Evolutionary conservation across 1,140 invertebrate species (phyloP).

Genomic region (Anadara kagoshimensis): DNA sequence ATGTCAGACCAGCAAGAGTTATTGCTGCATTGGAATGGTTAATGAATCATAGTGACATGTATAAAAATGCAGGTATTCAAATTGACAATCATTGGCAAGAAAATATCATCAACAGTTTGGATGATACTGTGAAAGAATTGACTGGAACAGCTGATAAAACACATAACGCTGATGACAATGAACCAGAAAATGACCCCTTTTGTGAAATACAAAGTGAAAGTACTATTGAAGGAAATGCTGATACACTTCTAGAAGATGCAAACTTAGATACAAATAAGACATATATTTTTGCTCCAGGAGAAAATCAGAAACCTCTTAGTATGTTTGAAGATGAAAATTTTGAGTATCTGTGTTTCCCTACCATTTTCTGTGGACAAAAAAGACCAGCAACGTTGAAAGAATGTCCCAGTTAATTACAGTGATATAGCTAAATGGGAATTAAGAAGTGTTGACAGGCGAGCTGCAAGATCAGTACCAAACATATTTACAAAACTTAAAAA

Average conservation of each 20-base stretch:
- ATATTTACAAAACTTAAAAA: slow-evolving; percentile 35
- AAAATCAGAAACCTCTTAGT: slow-evolving; percentile 31
- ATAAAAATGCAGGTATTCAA: slow-evolving; percentile 10
- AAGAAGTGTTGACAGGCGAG: slow-evolving; percentile 32
- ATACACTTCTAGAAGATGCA: slow-evolving; percentile 21
- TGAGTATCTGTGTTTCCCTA: slow-evolving; percentile 38
- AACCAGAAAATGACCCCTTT: slow-evolving; percentile 2
- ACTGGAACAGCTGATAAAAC: not conserved
- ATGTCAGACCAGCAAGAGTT: slow-evolving; percentile 29
- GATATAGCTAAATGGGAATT: slow-evolving; percentile 43
- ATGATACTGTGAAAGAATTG: slow-evolving; percentile 18
- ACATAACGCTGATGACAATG: not conserved
- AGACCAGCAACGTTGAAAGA: slow-evolving; percentile 27
- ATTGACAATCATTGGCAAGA: slow-evolving; percentile 16
- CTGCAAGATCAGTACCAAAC: slow-evolving; percentile 32
- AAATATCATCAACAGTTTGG: slow-evolving; percentile 2
- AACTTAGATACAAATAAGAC: not conserved
- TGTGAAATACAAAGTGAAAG: slow-evolving; percentile 18
- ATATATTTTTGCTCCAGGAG: slow-evolving; percentile 39
- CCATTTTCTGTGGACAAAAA: slow-evolving; percentile 43
- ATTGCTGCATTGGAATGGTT: slow-evolving; percentile 21
- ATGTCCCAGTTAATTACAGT: slow-evolving; percentile 31
- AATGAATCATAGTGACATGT: slow-evolving; percentile 25
- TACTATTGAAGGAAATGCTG: slow-evolving; percentile 15
- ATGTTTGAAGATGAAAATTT: slow-evolving; percentile 34